Percentiles rank a stretch among this genome's conserved stretches.
These are phyloP conservation scores for Heliconius charithonia DNA, from an alignment of 2,888 invertebrate genomes.

Conservation along the genomic window DNA sequence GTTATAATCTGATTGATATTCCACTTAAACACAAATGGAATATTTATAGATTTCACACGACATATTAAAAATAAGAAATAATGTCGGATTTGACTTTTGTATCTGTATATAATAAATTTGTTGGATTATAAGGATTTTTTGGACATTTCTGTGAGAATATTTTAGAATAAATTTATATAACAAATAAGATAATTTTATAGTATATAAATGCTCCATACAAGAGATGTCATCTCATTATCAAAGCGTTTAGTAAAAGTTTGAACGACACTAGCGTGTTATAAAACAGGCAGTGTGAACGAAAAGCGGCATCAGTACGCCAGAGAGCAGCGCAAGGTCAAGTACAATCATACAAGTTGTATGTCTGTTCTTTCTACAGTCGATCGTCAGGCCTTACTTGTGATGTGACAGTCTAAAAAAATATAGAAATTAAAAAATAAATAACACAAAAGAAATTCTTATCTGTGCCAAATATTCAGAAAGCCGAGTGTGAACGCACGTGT, in stretches of 20 bases:
- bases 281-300: conserved; percentile 73
- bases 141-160: not conserved
- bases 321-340: conserved; percentile 79
- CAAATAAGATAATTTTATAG: not conserved
- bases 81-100: not conserved
- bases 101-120: not conserved
- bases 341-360: conserved; percentile 50
- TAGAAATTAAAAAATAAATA: conserved; percentile 51
- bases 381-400: conserved; percentile 62
- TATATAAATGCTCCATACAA: conserved; percentile 1
- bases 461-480: conserved; percentile 47
- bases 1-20: not conserved
- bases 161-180: not conserved
- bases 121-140: not conserved
- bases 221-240: conserved; percentile 43
- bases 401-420: conserved; percentile 60
- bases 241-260: conserved; percentile 72
- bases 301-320: conserved; percentile 75
- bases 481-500: conserved; percentile 52
- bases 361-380: conserved; percentile 73
- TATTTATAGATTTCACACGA: not conserved
- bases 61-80: not conserved
- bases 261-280: conserved; percentile 77
- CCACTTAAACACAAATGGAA: not conserved
- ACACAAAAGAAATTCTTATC: conserved; percentile 26